Conservation (phyloP, 2,113 vertebrate genomes). For the Anguilla rostrata region DNA sequence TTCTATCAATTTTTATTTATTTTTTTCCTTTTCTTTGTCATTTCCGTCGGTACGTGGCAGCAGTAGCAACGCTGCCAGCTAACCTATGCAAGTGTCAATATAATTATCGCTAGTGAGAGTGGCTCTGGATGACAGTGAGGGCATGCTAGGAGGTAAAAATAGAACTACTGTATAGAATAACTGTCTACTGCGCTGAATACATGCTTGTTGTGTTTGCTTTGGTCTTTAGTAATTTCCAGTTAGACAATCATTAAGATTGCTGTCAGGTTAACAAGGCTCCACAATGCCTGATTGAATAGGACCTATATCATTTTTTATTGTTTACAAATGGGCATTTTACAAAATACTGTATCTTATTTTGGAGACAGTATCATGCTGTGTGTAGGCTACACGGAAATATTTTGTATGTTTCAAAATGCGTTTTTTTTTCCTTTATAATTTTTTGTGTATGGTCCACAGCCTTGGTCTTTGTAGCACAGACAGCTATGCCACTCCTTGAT, state of each 20-base stretch:
- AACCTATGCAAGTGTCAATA: constrained; percentile 14
- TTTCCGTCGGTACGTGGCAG: not conserved
- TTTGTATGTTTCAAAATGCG: not conserved
- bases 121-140: not conserved
- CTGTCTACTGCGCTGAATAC: not conserved
- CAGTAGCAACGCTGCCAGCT: not conserved
- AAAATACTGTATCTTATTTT: too few relatives aligned
- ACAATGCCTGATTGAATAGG: not conserved
- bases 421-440: not conserved
- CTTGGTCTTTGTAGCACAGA: too few relatives aligned
- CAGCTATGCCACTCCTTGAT: too few relatives aligned
- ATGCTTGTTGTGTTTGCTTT: not conserved
- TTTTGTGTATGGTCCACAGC: too few relatives aligned
- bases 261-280: not conserved
- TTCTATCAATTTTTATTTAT: constrained; percentile 19
- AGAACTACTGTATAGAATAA: not conserved
- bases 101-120: not conserved
- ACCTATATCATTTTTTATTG: not conserved
- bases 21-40: not conserved
- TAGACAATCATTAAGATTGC: not conserved
- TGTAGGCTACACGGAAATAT: too few relatives aligned
- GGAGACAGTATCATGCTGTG: too few relatives aligned
- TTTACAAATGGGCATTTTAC: too few relatives aligned
- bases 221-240: not conserved
- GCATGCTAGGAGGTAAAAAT: not conserved